Evolutionary conservation across 2,797 vertebrate species (phyloP), one percentile per base, ranked within the genome.

Genomic region (Saxicola maurus): DNA sequence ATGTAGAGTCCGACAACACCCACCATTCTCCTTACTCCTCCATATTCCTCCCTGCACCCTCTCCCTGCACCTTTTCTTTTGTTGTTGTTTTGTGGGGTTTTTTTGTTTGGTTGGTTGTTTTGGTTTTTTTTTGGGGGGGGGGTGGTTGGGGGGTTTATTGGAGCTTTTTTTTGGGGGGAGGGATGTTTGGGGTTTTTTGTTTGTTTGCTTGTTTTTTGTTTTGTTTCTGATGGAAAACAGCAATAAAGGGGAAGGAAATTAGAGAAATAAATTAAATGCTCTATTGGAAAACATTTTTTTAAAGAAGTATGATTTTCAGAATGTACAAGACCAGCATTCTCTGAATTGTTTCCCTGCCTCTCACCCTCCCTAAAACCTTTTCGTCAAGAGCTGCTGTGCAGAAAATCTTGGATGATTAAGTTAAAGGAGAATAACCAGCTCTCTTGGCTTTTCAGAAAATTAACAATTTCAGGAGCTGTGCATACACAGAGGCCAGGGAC

Each of bases 1-100:
- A 67, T 2, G 20, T 38, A 21, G 69, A 71, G 13, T 35, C 49
- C 67, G 79, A 30, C 33, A 76, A 48, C 27, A 48, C 11, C 13
- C 38, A n/a, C 7, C 23, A 42, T 6, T 4, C 9, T 27, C 40
- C 10, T 30, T n/a, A 33, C 14, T 6, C 2, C 12, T 3, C 2
- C 2, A 9, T 16, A 51, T 5, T 6, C 3, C 4, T 1, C 17
- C 1, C 11, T 8, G 5, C 16, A 20, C 21, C 17, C 25, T 40
- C 20, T 42, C 20, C 16, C 25, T 16, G 10, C 4, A 8, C 17
- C n/a, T 53, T 53, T 31, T 21, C 4, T 28, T 49, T 52, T 13
- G 12, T n/a, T 14, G 37, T 37, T 37, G 35, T 37, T 10, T 37
- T 37, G 17, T 51, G 17, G 4, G 4, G 10, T 20, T 17, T 49